phyloP scores from a whole-genome alignment of 1,140 invertebrate species.

The Microplitis mediator region DNA sequence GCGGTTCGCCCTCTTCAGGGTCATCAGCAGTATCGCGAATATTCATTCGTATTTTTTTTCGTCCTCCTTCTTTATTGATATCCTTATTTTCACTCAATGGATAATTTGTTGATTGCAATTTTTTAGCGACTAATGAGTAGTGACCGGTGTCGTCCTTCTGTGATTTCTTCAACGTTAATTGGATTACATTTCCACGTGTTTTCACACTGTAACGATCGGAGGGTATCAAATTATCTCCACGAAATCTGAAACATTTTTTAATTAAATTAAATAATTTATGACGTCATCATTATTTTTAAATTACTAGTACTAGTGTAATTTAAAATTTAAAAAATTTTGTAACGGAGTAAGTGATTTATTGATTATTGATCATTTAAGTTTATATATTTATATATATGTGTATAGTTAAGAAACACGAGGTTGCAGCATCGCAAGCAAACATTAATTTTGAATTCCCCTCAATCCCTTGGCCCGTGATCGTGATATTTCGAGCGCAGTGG shows the following conservation, averaged over 20 bases:
- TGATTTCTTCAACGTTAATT: slow-evolving; percentile 63
- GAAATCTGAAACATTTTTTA: slow-evolving; percentile 41
- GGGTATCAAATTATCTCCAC: slow-evolving; percentile 52
- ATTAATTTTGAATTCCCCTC: background rate
- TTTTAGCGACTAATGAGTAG: slow-evolving; percentile 67
- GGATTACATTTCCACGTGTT: slow-evolving; percentile 59
- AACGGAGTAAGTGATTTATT: background rate
- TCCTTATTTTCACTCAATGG: slow-evolving; percentile 13
- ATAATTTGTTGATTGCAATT: slow-evolving; percentile 42
- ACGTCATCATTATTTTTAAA: background rate
- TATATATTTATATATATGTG: no score
- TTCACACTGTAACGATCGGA: slow-evolving; percentile 56
- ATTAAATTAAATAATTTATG: slow-evolving; percentile 1
- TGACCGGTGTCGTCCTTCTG: slow-evolving; percentile 63
- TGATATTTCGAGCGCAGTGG: slow-evolving; percentile 48
- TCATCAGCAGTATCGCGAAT: slow-evolving; percentile 45
- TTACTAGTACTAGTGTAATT: background rate
- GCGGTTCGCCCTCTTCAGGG: slow-evolving; percentile 68
- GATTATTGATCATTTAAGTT: background rate
- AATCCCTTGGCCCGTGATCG: slow-evolving; percentile 21
- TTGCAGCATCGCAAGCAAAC: slow-evolving; percentile 31
- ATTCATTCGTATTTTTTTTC: slow-evolving; percentile 48
- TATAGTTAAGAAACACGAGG: slow-evolving; percentile 26
- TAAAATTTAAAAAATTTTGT: background rate
- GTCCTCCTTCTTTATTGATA: slow-evolving; percentile 33